These are phyloP conservation scores for Lasioglossum albipes DNA, from an alignment of 1,140 invertebrate species.

Conservation along the genomic window DNA sequence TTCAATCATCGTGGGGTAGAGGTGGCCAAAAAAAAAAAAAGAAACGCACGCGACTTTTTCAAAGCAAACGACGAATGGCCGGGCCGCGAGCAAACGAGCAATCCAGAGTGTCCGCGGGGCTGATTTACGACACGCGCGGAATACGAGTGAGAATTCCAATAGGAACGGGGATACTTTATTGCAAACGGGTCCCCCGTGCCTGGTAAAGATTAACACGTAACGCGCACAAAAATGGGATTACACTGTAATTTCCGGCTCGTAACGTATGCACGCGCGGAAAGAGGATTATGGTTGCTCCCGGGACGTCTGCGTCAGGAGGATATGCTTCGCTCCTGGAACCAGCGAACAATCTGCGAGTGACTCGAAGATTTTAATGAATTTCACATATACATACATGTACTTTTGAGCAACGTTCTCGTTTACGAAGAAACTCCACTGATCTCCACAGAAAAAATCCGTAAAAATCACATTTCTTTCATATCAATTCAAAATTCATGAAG, in stretches of 20 bases:
- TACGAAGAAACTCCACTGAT: too few relatives aligned
- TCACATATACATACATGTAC: too few relatives aligned
- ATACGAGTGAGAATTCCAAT: slow-evolving; percentile 45
- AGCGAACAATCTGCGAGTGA: too few relatives aligned
- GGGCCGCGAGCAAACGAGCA: slow-evolving; percentile 21
- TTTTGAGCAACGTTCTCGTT: too few relatives aligned
- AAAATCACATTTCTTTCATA: too few relatives aligned
- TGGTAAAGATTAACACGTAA: slow-evolving; percentile 53
- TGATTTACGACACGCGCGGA: slow-evolving; percentile 39
- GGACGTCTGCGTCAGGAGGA: too few relatives aligned
- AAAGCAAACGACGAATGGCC: slow-evolving; percentile 25
- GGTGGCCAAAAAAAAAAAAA: fast-evolving
- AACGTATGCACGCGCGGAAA: slow-evolving; percentile 8
- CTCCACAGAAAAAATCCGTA: too few relatives aligned
- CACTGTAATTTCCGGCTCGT: slow-evolving; percentile 37
- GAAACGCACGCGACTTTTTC: slow-evolving; percentile 19
- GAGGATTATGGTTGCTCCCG: slow-evolving; percentile 9
- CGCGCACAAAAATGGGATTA: slow-evolving; percentile 48
- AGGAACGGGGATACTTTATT: slow-evolving; percentile 49
- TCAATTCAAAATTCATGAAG: background rate
- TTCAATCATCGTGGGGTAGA: background rate
- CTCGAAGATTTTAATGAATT: too few relatives aligned
- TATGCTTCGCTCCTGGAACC: too few relatives aligned
- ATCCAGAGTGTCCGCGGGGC: slow-evolving; percentile 24
- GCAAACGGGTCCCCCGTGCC: slow-evolving; percentile 22